Evolutionary conservation across 2,113 vertebrate genomes (phyloP).

Genomic region (Erpornis zantholeuca): DNA sequence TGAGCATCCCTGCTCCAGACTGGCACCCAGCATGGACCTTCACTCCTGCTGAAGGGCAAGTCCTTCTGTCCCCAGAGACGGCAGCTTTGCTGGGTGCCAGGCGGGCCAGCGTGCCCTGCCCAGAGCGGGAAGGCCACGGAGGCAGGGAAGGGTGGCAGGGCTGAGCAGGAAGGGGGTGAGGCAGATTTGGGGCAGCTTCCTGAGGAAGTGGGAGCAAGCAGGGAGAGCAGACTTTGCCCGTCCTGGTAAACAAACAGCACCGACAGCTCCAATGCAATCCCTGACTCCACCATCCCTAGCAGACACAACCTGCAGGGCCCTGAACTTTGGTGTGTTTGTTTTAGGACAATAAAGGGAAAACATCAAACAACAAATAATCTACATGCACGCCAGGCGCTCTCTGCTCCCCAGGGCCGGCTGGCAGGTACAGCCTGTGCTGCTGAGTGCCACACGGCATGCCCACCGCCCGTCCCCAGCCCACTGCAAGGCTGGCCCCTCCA

Average conservation of each 20-base stretch:
- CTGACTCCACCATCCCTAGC: neutral
- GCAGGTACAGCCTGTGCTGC: neutral
- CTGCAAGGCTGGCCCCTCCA: neutral
- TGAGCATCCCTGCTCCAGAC: neutral
- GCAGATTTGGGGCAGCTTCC: neutral
- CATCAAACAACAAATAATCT: slow-evolving; percentile 40
- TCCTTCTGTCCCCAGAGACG: too few species aligned
- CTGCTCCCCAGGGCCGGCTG: neutral
- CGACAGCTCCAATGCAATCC: neutral
- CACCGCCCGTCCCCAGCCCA: neutral
- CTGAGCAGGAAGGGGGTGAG: neutral
- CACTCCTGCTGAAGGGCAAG: rapidly evolving
- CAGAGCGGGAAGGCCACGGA: neutral
- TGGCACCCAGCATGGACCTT: neutral
- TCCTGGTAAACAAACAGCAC: slow-evolving; percentile 19
- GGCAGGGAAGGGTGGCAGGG: neutral
- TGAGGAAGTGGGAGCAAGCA: neutral
- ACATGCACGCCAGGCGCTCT: neutral
- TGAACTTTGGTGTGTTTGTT: slow-evolving; percentile 41
- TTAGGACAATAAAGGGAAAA: slow-evolving; percentile 22
- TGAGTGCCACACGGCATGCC: neutral
- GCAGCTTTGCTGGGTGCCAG: neutral
- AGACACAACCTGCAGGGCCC: slow-evolving; percentile 22
- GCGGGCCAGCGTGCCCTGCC: rapidly evolving
- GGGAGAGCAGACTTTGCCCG: slow-evolving; percentile 22